These are phyloP conservation scores for Platycheirus rosarum DNA, from an alignment of 2,888 invertebrate species.

Conservation along the genomic window DNA sequence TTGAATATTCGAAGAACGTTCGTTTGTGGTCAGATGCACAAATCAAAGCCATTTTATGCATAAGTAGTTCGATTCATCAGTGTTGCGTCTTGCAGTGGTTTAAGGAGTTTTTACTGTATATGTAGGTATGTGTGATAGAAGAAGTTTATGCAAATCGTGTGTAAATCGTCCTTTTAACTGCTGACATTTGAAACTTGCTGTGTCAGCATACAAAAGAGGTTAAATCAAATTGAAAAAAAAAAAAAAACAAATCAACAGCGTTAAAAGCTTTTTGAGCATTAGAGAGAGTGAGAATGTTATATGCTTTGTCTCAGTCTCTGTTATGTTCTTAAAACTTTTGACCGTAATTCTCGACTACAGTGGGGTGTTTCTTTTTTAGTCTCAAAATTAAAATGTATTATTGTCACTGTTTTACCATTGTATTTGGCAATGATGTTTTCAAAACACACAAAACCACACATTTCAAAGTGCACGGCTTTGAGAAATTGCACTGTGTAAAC, in stretches of 20 bases:
- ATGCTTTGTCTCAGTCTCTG: slow-evolving; percentile 54
- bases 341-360: slow-evolving; percentile 40
- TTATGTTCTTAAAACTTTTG: slow-evolving; percentile 67
- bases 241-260: slow-evolving; percentile 1
- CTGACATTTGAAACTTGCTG: neutral
- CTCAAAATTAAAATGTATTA: neutral
- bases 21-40: slow-evolving; percentile 41
- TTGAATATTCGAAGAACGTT: neutral
- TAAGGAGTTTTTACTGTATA: no score
- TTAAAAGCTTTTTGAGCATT: slow-evolving; percentile 71
- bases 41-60: slow-evolving; percentile 6
- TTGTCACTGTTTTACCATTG: neutral
- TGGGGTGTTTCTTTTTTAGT: neutral
- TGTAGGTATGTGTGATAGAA: no score
- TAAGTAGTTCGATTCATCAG: slow-evolving; percentile 19
- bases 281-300: slow-evolving; percentile 69
- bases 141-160: slow-evolving; percentile 1
- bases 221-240: neutral
- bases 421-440: neutral
- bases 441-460: no score
- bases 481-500: no score
- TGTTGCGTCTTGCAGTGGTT: slow-evolving; percentile 59
- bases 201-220: neutral
- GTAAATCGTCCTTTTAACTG: neutral
- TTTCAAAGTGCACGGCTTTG: no score